Conservation (phyloP, 2,888 invertebrate species). For the Luperina nickerlii region DNA sequence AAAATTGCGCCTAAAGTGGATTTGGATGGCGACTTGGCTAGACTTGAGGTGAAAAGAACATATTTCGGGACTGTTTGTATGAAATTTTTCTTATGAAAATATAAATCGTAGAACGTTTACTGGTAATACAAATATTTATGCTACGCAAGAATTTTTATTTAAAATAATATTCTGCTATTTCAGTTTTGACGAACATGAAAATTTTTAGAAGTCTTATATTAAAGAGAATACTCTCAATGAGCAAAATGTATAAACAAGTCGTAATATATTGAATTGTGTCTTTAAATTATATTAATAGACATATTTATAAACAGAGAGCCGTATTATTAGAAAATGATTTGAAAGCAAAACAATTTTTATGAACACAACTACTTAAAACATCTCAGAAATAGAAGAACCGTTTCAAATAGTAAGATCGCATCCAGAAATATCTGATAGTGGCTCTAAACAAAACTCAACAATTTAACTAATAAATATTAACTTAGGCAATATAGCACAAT, state of each 20-base stretch:
- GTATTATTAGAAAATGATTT: slow-evolving; percentile 38
- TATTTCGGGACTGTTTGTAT: slow-evolving; percentile 21
- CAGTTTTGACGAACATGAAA: neutral
- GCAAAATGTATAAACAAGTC: slow-evolving; percentile 19
- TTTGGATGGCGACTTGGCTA: slow-evolving; percentile 58
- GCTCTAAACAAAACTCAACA: slow-evolving; percentile 56
- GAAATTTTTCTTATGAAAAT: slow-evolving; percentile 18
- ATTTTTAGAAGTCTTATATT: slow-evolving; percentile 2
- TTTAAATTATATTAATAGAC: slow-evolving; percentile 22
- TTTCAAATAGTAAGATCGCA: slow-evolving; percentile 26
- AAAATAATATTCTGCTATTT: slow-evolving; percentile 13
- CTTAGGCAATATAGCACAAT: slow-evolving; percentile 58
- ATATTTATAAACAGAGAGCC: slow-evolving; percentile 7
- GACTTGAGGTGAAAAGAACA: slow-evolving; percentile 52
- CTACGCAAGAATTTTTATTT: neutral
- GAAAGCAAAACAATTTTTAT: slow-evolving; percentile 19
- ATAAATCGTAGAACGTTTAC: slow-evolving; percentile 9
- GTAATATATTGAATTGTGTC: slow-evolving; percentile 17
- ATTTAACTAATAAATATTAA: slow-evolving; percentile 63
- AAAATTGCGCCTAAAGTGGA: slow-evolving; percentile 68
- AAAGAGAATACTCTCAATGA: slow-evolving; percentile 5
- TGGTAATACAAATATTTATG: neutral
- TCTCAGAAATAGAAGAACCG: slow-evolving; percentile 24
- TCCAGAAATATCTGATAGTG: slow-evolving; percentile 14
- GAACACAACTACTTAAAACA: slow-evolving; percentile 13